These are phyloP conservation scores for Drosophila incognita DNA, from an alignment of 2,888 invertebrate genomes.

Conservation along the genomic window DNA sequence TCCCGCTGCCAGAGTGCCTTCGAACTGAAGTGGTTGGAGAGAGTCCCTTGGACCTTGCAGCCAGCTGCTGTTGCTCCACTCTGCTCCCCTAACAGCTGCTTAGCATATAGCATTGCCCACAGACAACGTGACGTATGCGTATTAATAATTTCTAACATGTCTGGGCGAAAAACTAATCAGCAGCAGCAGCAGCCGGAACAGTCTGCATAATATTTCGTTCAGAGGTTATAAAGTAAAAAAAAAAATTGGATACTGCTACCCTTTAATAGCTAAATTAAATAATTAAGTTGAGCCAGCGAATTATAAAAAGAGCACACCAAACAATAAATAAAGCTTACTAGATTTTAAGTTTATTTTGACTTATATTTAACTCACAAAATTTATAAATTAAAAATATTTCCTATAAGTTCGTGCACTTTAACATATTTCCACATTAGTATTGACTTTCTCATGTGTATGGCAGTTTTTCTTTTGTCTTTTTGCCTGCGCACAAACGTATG, in stretches of 20 bases:
- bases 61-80: constrained; percentile 11
- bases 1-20: constrained; percentile 16
- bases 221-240: background rate
- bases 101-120: constrained; percentile 43
- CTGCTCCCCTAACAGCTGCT: constrained; percentile 27
- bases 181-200: constrained; percentile 19
- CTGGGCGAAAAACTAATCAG: constrained; percentile 54
- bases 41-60: constrained; percentile 7
- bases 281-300: background rate
- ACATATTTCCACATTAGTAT: background rate
- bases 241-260: background rate
- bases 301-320: background rate
- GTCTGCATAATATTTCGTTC: constrained; percentile 5
- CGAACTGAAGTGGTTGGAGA: constrained; percentile 16
- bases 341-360: background rate
- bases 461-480: background rate
- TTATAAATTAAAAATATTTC: background rate
- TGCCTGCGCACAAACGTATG: background rate
- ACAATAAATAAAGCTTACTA: background rate
- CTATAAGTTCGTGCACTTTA: background rate
- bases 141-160: constrained; percentile 60
- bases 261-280: background rate
- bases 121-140: constrained; percentile 64
- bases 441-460: background rate
- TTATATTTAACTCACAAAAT: background rate